Evolutionary conservation across 2,797 vertebrate species (phyloP).

Genomic region (Podargus strigoides): DNA sequence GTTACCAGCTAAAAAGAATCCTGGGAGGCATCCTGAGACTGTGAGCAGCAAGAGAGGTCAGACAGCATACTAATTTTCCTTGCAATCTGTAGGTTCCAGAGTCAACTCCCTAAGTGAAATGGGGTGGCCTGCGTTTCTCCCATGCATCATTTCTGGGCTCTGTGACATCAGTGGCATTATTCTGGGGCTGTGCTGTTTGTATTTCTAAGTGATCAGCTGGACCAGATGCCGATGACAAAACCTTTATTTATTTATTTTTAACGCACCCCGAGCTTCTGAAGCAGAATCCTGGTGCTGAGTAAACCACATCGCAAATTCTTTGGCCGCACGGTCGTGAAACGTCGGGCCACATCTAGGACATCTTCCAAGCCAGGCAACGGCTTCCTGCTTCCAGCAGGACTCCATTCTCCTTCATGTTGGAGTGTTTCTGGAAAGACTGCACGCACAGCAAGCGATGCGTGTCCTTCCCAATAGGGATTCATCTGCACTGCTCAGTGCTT

Average conservation of each 20-base stretch:
- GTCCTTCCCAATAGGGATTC: not conserved
- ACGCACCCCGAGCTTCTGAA: rapidly evolving
- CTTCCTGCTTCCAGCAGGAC: slow-evolving; percentile 52
- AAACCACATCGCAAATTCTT: not conserved
- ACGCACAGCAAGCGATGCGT: not conserved
- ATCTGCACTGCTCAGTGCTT: not conserved
- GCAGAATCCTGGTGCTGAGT: not conserved
- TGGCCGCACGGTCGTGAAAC: not conserved
- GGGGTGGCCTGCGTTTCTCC: not conserved
- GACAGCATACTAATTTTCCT: not conserved
- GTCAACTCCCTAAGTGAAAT: not conserved
- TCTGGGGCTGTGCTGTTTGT: not conserved
- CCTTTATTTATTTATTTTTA: rapidly evolving
- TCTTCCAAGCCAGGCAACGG: not conserved
- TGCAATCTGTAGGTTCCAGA: not conserved
- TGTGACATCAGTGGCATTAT: not conserved
- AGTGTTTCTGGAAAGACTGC: slow-evolving; percentile 19
- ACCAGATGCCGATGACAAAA: rapidly evolving
- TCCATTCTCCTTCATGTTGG: not conserved
- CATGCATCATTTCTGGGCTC: not conserved
- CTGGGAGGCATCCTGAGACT: rapidly evolving
- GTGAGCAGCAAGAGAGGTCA: not conserved
- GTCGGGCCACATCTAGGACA: slow-evolving; percentile 7
- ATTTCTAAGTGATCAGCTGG: not conserved
- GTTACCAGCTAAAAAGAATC: not conserved